phyloP scores from a whole-genome alignment of 2,113 vertebrate genomes.

The Pseudorectes ferrugineus region DNA sequence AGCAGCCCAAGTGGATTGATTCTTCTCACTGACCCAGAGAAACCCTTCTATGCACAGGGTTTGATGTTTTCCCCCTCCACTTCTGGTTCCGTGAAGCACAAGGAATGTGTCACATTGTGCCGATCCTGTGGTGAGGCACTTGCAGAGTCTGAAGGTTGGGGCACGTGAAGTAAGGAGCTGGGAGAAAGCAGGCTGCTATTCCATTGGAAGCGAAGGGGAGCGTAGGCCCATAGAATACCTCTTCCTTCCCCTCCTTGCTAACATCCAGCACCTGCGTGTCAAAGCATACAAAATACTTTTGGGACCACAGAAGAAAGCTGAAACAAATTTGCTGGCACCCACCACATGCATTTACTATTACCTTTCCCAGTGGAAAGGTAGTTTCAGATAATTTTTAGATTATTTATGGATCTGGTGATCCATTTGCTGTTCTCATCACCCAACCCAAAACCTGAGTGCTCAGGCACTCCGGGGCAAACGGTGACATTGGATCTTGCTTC shows the following conservation, averaged over 20 bases:
- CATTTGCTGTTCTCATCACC: neutral
- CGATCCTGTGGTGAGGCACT: constrained; percentile 94
- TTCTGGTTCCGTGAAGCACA: neutral
- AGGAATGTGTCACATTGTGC: constrained; percentile 69
- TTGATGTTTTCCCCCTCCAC: neutral
- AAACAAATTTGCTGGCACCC: neutral
- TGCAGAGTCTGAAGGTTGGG: constrained; percentile 94
- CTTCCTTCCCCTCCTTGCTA: constrained; percentile 91
- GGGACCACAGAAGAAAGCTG: neutral
- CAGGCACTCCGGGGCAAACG: neutral
- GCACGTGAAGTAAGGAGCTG: constrained; percentile 90
- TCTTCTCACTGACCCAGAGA: neutral
- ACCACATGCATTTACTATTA: neutral
- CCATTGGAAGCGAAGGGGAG: constrained; percentile 96
- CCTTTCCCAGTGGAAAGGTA: neutral
- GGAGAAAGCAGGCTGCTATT: constrained; percentile 91
- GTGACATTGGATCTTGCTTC: neutral
- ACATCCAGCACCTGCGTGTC: constrained; percentile 87
- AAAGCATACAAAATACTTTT: neutral
- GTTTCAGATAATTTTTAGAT: neutral
- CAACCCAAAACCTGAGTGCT: neutral
- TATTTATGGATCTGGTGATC: neutral
- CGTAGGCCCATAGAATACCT: constrained; percentile 93
- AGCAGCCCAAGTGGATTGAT: neutral
- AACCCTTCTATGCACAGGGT: neutral